Conservation (phyloP, 1,140 invertebrate species). For the Polypedilum pembai region DNA sequence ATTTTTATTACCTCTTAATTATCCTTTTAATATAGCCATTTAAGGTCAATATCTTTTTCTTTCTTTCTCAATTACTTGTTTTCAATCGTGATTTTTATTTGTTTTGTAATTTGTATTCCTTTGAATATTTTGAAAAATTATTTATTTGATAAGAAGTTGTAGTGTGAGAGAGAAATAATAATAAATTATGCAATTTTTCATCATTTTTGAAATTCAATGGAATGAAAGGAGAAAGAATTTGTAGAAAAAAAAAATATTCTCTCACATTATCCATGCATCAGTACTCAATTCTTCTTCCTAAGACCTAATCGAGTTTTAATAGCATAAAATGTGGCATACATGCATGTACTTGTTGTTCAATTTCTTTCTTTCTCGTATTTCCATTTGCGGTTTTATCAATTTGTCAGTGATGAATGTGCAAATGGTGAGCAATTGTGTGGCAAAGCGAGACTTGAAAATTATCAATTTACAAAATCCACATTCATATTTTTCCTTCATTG, state of each 20-base stretch:
- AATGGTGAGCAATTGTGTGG: not conserved
- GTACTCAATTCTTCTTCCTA: not conserved
- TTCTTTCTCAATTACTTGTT: too few species aligned
- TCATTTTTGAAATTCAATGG: not conserved
- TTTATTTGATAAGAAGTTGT: not conserved
- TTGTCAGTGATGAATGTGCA: conserved; percentile 4
- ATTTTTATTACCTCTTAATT: not conserved
- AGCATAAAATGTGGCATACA: conserved; percentile 9
- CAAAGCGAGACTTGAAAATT: not conserved
- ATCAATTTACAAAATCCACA: conserved; percentile 18
- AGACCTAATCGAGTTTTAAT: conserved; percentile 4
- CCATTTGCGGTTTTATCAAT: conserved; percentile 8
- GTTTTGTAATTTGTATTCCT: too few species aligned
- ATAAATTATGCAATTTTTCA: not conserved
- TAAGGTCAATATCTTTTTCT: not conserved
- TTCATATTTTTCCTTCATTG: too few species aligned
- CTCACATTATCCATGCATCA: conserved; percentile 9
- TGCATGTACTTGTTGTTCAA: not conserved
- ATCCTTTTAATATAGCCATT: not conserved
- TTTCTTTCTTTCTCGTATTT: not conserved
- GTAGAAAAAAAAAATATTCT: not conserved
- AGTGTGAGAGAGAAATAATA: not conserved
- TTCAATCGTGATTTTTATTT: too few species aligned
- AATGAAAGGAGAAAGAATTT: not conserved
- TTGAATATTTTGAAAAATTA: not conserved